Base-by-base conservation (phyloP, 2,888 invertebrate genomes). In the Cotesia congregata region DNA sequence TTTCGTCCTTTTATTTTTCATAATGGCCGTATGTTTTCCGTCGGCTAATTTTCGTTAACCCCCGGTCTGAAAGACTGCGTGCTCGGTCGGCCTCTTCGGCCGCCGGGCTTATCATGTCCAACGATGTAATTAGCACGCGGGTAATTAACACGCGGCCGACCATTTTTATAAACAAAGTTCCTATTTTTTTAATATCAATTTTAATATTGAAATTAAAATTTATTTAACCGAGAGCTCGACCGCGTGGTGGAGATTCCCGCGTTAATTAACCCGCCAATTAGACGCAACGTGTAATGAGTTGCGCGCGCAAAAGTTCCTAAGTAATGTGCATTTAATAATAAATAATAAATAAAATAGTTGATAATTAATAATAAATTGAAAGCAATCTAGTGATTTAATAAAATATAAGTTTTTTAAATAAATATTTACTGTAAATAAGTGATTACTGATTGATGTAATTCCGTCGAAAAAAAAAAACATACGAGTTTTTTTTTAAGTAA, bases 231-330 rank as follows among this genome's bases (percentile, higher is more conserved):
- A 50, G 12, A 76, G 67, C 77, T 82, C 64, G 80, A 85, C 88
- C 88, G 87, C 88, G 88, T 88, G 88, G 85, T 81, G 77, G 3
- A 60, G 17, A 20, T 84, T 88, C 88, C 88, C 88, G 88, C 88
- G 87, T 84, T 88, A 87, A 88, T 88, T 89, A 88, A 85, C 84
- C 87, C 84, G 85, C 88, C 88, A 88, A 88, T 88, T 88, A 88
- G 86, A 88, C 83, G 84, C 85, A 85, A 86, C 85, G 85, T 85
- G 86, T 88, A 88, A 88, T 86, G 85, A 88, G 86, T 85, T 88
- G 88, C 88, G 88, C 88, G 88, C 88, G 88, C 87, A 88, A 86
- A 87, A 88, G 89, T 88, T 89, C 89, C 89, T 89, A 88, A 85
- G 82, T 76, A 81, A 80, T 69, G 78, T 64, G 60, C 74, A 39